Evolutionary conservation across 2,888 invertebrate species (phyloP), one percentile per base, ranked within the genome.

Genomic region (Xestobium rufovillosum): DNA sequence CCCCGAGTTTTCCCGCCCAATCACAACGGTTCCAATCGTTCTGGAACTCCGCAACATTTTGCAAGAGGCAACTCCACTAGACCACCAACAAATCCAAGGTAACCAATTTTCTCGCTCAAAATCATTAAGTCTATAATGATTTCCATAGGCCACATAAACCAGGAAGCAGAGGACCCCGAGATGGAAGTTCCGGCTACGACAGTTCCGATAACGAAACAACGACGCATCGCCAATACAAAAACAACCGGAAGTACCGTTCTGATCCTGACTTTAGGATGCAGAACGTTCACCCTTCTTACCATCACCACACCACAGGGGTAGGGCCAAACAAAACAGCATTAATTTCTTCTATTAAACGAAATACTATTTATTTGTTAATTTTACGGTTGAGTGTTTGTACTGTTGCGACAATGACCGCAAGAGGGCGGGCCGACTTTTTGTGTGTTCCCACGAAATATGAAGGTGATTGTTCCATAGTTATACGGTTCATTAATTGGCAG

Each of bases 151-250:
- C 70, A 43, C 71, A 72, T 37, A 69, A 76, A 49, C 67, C 71
- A 50, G 62, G 62, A 44, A 73, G 67, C 50, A 69, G 81, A 41
- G 81, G 81, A 3, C 72, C 78, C 40, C 73, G 85, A 31, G 89
- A 89, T 57, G 89, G 87, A 0, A 88, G 88, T n/a, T 89, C 89
- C 44, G 90, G 91, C 8, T 90, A 91, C 65, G 89, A 91, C 58
- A 90, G 89, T 53, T 90, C 89, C 42, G 90, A 91, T 64, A 81
- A 82, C 65, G 82, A 82, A 60, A 80, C 80, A 2, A 72, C 78
- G 14, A 70, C 75, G 45, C 45, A 53, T 10, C n/a, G n/a, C n/a
- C 73, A 75, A 50, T 76, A 76, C 59, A 76, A 77, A 56, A 68
- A 76, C 49, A 75, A 75, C 60, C 71, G 83, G 55, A 84, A 85